Base-by-base conservation (phyloP, 23 tunicate species). In the Ascidia mentula region DNA sequence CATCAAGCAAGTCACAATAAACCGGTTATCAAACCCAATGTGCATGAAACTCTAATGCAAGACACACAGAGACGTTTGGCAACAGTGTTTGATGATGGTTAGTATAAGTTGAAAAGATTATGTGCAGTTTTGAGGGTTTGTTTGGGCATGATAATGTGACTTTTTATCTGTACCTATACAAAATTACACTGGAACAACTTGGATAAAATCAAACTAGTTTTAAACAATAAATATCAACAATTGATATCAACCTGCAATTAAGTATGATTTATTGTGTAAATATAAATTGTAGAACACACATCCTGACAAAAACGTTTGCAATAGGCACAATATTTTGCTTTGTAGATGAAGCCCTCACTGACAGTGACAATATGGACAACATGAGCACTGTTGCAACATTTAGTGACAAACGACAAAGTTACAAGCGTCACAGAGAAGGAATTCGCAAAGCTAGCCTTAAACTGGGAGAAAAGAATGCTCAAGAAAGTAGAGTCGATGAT, bases 301-400 rank as follows among this genome's bases (percentile, higher is more conserved):
- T n/a, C n/a, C n/a, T n/a, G n/a, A n/a, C n/a, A n/a, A n/a, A n/a
- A n/a, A n/a, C n/a, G n/a, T n/a, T n/a, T n/a, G n/a, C n/a, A n/a
- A n/a, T n/a, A n/a, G n/a, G n/a, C n/a, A n/a, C n/a, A n/a, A n/a
- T n/a, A n/a, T n/a, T n/a, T n/a, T n/a, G n/a, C n/a, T n/a, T n/a
- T n/a, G n/a, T 28, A 70, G 82, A 60, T 34, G 82, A 79, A 15
- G 31, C 4, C 30, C 46, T 46, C n/a, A 70, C 72, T 46, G 84
- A 81, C 79, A 73, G 69, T 70, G 84, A 77, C 70, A 72, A 81
- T 38, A 17, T 46, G 31, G 86, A 82, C 32, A 45, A 42, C 59
- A 36, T 46, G 72, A 82, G 79, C 79, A 82, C 86, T 13, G 72
- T 82, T 0, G 86, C 86, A 8, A 73, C 72, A 18, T 46, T 82